phyloP scores from a whole-genome alignment of 2,797 vertebrate species.

The Lophius americanus region DNA sequence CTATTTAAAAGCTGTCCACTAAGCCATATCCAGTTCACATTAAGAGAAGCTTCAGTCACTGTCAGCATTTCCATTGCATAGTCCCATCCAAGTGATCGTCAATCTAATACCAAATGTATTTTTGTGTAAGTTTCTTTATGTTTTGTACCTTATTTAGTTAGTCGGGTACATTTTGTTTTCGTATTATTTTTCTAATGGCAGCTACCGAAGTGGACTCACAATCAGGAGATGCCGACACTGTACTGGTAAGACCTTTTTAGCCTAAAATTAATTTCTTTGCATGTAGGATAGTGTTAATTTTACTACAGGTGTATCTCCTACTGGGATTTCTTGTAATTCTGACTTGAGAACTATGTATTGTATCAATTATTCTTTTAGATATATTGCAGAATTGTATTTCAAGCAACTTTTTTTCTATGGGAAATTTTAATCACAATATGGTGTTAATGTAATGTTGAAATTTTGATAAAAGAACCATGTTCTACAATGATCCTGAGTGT shows the following conservation, averaged over 20 bases:
- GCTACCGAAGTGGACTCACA: slow-evolving; percentile 41
- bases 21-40: slow-evolving; percentile 42
- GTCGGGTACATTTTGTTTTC: background rate
- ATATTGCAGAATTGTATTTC: too few relatives aligned
- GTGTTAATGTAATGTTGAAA: too few relatives aligned
- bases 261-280: background rate
- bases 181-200: slow-evolving; percentile 26
- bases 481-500: too few relatives aligned
- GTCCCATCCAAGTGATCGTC: too few relatives aligned
- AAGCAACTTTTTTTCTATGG: too few relatives aligned
- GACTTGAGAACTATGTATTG: background rate
- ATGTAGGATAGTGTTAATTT: background rate
- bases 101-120: background rate
- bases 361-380: background rate
- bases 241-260: slow-evolving; percentile 48
- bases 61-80: slow-evolving; percentile 16
- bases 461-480: too few relatives aligned
- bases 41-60: slow-evolving; percentile 36
- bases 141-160: slow-evolving; percentile 3
- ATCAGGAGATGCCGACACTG: slow-evolving; percentile 26
- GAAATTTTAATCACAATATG: too few relatives aligned
- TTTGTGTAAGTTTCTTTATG: slow-evolving; percentile 11
- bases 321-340: background rate
- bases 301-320: background rate
- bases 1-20: slow-evolving; percentile 74